Base-by-base conservation (phyloP, 2,113 vertebrate genomes). In the Trogon surrucura region DNA sequence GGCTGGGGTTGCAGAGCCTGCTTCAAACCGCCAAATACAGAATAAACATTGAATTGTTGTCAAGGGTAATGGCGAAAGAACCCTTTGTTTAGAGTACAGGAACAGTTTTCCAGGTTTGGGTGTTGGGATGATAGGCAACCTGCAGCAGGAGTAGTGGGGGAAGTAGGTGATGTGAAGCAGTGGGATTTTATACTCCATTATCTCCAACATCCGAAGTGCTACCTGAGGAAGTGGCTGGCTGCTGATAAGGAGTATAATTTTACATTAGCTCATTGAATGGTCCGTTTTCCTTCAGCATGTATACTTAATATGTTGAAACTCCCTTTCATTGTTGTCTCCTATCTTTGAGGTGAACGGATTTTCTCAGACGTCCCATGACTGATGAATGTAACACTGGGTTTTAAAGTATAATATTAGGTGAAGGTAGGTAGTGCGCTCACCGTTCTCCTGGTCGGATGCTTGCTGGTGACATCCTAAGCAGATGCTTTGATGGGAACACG, bases 241-340 rank as follows among this genome's bases (percentile, higher is more conserved):
- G 72, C 82, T 82, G 79, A 56, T 95, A 88, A 94, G 48, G 44
- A 8, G 23, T 95, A 17, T 91, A 51, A 34, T 70, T 94, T 96
- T 85, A 89, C 64, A 78, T 44, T 72, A 88, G 29, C 18, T 77
- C 8, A 9, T 9, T 83, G 78, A 95, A 56, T 32, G 29, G 30
- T 51, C n/a, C 2, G 0, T 88, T 95, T 93, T 88, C 45, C 72
- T 91, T 64, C 51, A 54, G 36, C 9, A 3, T 34, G 16, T 88
- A 3, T 47, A n/a, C 57, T 72, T 86, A 57, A 9, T 80, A 30
- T 58, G 66, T 73, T 72, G 60, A 47, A 85, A 57, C 25, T 87
- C 44, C 16, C 9, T 58, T 74, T 81, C 34, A 10, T 53, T 88
- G 62, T 36, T 77, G 54, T n/a, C 51, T 80, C 16, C 26, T 0